These are phyloP conservation scores for Drosophila oshimai DNA, from an alignment of 1,140 invertebrate species.

Conservation along the genomic window DNA sequence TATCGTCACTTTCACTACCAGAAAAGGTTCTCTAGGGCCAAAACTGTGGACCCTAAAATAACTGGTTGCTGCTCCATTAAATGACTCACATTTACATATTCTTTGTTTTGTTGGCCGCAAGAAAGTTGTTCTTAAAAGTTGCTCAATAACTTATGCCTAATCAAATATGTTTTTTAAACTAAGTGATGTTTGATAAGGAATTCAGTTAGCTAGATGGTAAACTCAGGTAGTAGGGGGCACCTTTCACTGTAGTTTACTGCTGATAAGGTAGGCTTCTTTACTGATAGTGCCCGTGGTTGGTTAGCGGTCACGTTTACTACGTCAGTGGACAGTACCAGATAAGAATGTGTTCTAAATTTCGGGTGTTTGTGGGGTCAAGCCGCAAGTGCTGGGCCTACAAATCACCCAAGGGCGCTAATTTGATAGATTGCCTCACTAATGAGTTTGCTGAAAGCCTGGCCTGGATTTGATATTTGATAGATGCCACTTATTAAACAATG, in stretches of 20 bases:
- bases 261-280: conserved; percentile 11
- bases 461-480: conserved; percentile 11
- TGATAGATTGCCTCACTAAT: conserved; percentile 54
- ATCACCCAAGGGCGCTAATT: conserved; percentile 50
- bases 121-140: conserved; percentile 5
- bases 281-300: conserved; percentile 23
- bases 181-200: not conserved
- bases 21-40: conserved; percentile 31
- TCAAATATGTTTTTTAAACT: not conserved
- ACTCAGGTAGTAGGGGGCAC: conserved; percentile 6
- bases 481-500: conserved; percentile 5
- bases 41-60: not conserved
- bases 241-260: conserved; percentile 20
- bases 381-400: conserved; percentile 19
- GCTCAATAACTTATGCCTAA: conserved; percentile 5
- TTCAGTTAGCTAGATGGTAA: not conserved
- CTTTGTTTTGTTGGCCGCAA: not conserved
- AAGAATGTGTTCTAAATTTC: conserved; percentile 11
- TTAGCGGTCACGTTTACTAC: conserved; percentile 55
- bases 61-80: conserved; percentile 32
- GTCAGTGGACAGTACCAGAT: conserved; percentile 26
- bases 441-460: not conserved
- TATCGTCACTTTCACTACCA: conserved; percentile 47
- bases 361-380: conserved; percentile 22
- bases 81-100: conserved; percentile 31